phyloP scores from a whole-genome alignment of 2,113 vertebrate genomes.

The Melanerpes formicivorus region DNA sequence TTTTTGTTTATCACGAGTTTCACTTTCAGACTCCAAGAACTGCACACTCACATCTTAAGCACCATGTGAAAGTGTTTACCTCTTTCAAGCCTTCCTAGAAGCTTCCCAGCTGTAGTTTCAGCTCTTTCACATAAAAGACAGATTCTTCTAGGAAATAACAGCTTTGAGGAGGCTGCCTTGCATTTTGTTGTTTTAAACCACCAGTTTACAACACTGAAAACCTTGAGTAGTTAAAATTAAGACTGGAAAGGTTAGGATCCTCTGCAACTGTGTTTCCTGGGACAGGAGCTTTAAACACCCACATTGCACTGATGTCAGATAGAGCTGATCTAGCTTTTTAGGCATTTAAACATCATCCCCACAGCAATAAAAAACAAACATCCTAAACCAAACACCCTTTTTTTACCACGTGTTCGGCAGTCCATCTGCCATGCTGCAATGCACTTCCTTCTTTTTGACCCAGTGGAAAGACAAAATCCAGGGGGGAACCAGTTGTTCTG shows the following conservation, averaged over 20 bases:
- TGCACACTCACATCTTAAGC: neutral
- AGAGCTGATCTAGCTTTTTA: slow-evolving; percentile 3
- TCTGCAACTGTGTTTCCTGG: neutral
- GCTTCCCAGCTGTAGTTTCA: neutral
- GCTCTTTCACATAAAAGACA: neutral
- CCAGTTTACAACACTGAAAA: neutral
- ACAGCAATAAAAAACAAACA: neutral
- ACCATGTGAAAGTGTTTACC: neutral
- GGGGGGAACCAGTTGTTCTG: neutral
- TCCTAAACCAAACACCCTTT: neutral
- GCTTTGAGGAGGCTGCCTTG: neutral
- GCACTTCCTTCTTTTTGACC: neutral
- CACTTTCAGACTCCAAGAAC: neutral
- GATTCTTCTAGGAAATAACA: neutral
- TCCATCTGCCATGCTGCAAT: neutral
- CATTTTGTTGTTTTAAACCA: neutral
- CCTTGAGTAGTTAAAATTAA: neutral
- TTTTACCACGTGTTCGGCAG: neutral
- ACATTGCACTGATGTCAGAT: neutral
- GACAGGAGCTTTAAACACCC: neutral
- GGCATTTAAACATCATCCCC: slow-evolving; percentile 12
- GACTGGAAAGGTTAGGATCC: neutral
- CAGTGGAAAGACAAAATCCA: neutral
- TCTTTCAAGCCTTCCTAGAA: neutral
- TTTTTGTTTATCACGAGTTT: neutral